Evolutionary conservation across 2,888 invertebrate species (phyloP).

Genomic region (Nomada hirtipes): DNA sequence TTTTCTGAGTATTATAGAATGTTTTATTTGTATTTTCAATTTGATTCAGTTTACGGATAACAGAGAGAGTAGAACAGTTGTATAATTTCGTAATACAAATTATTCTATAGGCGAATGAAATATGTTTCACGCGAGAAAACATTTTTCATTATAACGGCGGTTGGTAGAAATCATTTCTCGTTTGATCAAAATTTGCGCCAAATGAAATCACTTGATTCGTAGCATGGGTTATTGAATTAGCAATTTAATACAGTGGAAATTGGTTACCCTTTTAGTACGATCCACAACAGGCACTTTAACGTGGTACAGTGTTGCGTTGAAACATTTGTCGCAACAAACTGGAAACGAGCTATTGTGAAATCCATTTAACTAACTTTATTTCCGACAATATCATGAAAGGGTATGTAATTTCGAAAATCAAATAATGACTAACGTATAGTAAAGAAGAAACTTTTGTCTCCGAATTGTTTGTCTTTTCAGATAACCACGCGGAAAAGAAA

Average conservation of each 20-base stretch:
- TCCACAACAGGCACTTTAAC: not conserved
- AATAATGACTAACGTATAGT: not conserved
- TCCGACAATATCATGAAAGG: not conserved
- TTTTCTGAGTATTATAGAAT: no score
- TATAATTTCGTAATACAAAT: no score
- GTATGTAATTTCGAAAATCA: not conserved
- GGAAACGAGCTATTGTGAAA: not conserved
- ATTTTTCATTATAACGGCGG: no score
- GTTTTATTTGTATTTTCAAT: no score
- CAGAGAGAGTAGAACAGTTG: no score
- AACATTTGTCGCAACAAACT: not conserved
- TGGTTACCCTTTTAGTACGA: not conserved
- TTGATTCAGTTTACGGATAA: no score
- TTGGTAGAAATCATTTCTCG: no score
- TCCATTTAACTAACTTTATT: constrained; percentile 10
- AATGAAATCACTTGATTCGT: not conserved
- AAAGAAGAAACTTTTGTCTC: not conserved
- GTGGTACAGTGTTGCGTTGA: not conserved
- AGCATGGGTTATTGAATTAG: not conserved
- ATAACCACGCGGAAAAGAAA: not conserved
- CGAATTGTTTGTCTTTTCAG: not conserved
- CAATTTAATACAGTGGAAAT: not conserved
- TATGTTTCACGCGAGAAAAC: no score
- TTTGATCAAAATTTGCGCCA: no score
- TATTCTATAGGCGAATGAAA: no score